Percentiles rank a stretch among this genome's conserved stretches.
Evolutionary conservation across 2,888 invertebrate species (phyloP).

Genomic region (Cephalotes varians): DNA sequence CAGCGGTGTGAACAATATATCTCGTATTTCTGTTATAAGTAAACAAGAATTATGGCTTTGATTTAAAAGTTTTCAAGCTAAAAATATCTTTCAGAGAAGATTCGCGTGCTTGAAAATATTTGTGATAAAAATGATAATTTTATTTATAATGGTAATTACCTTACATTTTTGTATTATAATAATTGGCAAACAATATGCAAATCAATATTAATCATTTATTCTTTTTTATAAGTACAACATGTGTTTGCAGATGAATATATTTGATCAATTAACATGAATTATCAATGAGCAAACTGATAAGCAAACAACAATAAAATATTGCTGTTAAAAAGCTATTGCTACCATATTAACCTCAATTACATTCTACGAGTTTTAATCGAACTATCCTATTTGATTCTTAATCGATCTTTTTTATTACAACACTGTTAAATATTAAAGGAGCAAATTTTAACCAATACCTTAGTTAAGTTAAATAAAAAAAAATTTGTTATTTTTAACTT

Average conservation of each 20-base stretch:
- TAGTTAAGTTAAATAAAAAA: too few relatives aligned
- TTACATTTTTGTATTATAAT: background rate
- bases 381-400: background rate
- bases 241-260: background rate
- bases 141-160: background rate
- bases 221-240: background rate
- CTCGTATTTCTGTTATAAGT: constrained; percentile 20
- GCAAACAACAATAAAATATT: background rate
- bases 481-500: too few relatives aligned
- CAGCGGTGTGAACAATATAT: constrained; percentile 15
- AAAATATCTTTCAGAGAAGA: background rate
- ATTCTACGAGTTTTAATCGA: background rate
- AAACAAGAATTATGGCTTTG: constrained; percentile 11
- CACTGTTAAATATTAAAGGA: too few relatives aligned
- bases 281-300: background rate
- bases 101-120: background rate
- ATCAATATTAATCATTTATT: background rate
- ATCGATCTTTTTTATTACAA: background rate
- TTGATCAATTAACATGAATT: background rate
- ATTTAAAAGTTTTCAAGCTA: constrained; percentile 18
- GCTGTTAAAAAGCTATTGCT: background rate
- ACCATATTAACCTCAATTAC: background rate
- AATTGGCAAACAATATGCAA: background rate
- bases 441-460: too few relatives aligned
- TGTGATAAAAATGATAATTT: background rate